These are phyloP conservation scores for Chymomyza amoena DNA, from an alignment of 2,888 invertebrate species.

Conservation along the genomic window DNA sequence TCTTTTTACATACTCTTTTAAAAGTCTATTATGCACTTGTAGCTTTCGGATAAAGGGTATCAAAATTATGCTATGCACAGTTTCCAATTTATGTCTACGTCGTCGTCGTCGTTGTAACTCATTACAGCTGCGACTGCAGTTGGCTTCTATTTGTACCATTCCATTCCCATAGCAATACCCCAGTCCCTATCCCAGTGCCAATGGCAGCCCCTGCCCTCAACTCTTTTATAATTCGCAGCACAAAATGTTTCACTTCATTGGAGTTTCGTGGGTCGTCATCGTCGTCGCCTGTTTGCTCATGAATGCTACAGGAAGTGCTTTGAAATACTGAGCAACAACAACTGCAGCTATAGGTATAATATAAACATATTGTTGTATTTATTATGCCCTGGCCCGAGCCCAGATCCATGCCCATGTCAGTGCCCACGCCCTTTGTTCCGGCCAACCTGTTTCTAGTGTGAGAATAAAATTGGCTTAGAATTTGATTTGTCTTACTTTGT, in stretches of 20 bases:
- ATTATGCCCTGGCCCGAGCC: background rate
- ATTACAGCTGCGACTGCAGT: conserved; percentile 55
- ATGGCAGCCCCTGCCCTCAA: conserved; percentile 46
- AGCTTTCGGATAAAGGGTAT: background rate
- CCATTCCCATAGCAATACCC: background rate
- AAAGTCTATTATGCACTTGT: background rate
- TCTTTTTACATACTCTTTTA: no score
- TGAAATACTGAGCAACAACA: conserved; percentile 23
- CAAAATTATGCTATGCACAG: background rate
- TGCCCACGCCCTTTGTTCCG: conserved; percentile 17
- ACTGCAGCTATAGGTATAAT: background rate
- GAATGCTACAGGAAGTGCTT: conserved; percentile 59
- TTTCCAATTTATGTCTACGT: background rate
- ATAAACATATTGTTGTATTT: background rate
- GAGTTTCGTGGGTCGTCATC: conserved; percentile 58
- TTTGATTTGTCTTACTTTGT: background rate
- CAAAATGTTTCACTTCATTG: conserved; percentile 72
- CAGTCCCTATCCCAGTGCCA: conserved; percentile 5
- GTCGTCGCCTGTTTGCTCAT: background rate
- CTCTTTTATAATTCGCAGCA: conserved; percentile 68
- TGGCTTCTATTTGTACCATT: background rate
- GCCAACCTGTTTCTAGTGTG: conserved; percentile 31
- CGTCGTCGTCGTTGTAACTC: conserved; percentile 39
- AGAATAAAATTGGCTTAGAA: conserved; percentile 36
- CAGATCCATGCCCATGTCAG: background rate